Conservation (phyloP, 2,888 invertebrate species). For the Pterostichus niger region DNA sequence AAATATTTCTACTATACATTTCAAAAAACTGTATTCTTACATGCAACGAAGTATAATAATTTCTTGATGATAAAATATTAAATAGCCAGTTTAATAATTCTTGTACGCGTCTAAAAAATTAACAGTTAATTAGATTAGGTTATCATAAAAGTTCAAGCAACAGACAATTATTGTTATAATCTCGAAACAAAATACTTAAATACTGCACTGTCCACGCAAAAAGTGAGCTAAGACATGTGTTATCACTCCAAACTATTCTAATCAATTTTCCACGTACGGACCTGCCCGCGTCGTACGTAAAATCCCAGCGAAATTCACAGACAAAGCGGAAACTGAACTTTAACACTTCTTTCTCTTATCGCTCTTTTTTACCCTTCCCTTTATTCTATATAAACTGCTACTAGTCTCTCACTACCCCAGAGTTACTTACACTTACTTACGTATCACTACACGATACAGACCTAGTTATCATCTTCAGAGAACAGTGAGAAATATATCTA, state of each 20-base stretch:
- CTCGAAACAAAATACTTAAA: no score
- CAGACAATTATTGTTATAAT: no score
- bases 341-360: constrained; percentile 27
- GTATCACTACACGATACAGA: constrained; percentile 3
- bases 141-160: no score
- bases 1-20: no score
- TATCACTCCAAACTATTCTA: no score
- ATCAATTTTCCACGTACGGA: background rate
- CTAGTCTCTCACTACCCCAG: background rate
- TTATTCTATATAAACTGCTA: constrained; percentile 32
- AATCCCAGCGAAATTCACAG: constrained; percentile 56
- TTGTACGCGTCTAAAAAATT: no score
- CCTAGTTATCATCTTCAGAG: constrained; percentile 4
- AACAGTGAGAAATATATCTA: background rate
- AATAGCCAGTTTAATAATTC: no score
- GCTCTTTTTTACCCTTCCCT: constrained; percentile 18
- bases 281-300: constrained; percentile 43
- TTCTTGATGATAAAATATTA: no score
- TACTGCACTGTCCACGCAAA: no score
- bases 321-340: constrained; percentile 56
- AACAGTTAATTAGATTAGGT: no score
- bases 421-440: background rate
- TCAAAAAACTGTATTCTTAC: no score
- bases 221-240: background rate
- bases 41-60: no score